phyloP scores from a whole-genome alignment of 2,888 invertebrate genomes.

The Calameuta idolon region DNA sequence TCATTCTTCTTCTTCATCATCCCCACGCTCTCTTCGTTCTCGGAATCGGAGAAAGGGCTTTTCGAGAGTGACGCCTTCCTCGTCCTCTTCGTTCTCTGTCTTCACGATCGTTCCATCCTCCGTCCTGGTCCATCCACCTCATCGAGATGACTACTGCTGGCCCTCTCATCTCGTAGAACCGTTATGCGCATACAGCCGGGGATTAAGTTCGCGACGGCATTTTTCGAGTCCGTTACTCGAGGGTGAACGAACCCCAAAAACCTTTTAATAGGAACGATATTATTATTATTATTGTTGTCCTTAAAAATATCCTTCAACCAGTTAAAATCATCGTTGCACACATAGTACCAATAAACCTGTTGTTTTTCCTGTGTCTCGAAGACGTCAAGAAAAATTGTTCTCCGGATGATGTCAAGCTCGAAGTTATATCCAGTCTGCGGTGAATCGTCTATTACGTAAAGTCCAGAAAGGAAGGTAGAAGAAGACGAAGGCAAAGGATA shows the following conservation, averaged over 20 bases:
- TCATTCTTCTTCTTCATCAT: not conserved
- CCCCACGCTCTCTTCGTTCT: not conserved
- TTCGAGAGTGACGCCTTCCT: not conserved
- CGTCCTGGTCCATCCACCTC: not conserved
- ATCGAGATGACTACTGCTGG: not conserved
- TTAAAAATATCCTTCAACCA: not conserved
- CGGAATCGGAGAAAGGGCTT: not conserved
- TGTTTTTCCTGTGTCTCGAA: not conserved
- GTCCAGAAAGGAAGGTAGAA: not conserved
- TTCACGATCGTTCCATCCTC: not conserved
- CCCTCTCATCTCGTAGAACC: not conserved
- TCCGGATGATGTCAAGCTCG: not conserved
- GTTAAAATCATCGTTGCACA: not conserved
- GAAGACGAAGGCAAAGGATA: not conserved
- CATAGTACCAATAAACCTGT: not conserved
- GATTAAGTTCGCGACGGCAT: not conserved
- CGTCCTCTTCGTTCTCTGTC: not conserved
- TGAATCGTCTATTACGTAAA: not conserved
- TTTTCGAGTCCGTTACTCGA: conserved; percentile 1
- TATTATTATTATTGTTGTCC: not conserved
- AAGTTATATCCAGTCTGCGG: not conserved
- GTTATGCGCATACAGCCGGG: not conserved
- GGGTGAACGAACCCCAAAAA: not conserved
- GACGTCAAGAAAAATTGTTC: not conserved
- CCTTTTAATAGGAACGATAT: not conserved